Base-by-base conservation (phyloP, 64 coral and sea anemone genomes). In the Stylophora pistillata region DNA sequence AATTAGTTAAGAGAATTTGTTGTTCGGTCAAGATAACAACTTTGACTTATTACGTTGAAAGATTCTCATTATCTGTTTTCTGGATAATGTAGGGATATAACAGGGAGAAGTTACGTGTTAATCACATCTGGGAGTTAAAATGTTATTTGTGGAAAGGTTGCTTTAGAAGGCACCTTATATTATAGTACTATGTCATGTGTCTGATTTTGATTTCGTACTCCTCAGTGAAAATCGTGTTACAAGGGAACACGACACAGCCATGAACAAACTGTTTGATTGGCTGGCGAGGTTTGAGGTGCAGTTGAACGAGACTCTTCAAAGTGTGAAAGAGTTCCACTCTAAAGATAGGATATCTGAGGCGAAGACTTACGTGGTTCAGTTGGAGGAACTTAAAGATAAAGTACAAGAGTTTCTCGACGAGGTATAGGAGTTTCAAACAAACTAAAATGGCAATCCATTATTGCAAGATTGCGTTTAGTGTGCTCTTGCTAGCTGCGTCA, bases 191-290 rank as follows among this genome's bases (percentile, higher is more conserved):
- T 66, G 63, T n/a, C 63, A 10, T 9, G 25, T 66, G 63, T 60
- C 0, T 15, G 17, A 66, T 26, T 20, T 9, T 6, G 23, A 10
- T 11, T 66, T 5, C 23, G 57, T 82, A 20, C 28, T 70, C n/a
- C 85, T 3, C 56, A 98, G 96, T 83, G 96, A 98, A 87, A 86
- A 15, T 55, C 96, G 96, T 32, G 79, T 98, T 23, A 91, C 78
- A 18, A 86, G 93, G 7, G 92, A 95, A 65, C 96, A 98, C 58
- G 96, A 98, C 25, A 92, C 96, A 7, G 89, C 92, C 11, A 85
- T 98, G 63, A 94, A 98, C 69, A 92, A 92, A 71, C 81, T 98
- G n/a, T 90, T 94, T 56, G 90, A 98, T 81, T 95, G 96, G 96
- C 89, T 92, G 12, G 89, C 93, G 5, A 95, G 86, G 53, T 98